These are phyloP conservation scores for Oxyteleia sp. DNA, from an alignment of 2,888 invertebrate genomes.

Conservation along the genomic window DNA sequence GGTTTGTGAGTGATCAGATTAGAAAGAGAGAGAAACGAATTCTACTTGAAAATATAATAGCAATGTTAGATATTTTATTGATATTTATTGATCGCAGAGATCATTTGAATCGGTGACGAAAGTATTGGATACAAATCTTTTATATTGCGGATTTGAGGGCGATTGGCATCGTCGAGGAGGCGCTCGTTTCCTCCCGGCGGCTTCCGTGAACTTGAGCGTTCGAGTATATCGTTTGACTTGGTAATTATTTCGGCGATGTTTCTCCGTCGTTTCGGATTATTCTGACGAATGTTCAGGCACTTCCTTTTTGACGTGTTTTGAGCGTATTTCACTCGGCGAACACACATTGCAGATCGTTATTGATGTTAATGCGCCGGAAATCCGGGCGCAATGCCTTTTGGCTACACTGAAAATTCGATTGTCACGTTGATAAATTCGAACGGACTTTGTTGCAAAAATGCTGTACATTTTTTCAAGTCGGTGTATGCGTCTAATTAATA, in stretches of 20 bases:
- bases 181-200: background rate
- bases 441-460: no score
- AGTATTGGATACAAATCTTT: constrained; percentile 25
- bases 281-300: constrained; percentile 39
- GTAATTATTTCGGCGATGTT: constrained; percentile 41
- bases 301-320: constrained; percentile 62
- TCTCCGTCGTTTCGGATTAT: constrained; percentile 33
- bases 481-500: no score
- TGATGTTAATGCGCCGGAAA: background rate
- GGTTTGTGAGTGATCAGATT: no score
- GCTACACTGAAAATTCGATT: constrained; percentile 12
- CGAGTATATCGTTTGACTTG: constrained; percentile 41
- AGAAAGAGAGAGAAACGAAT: constrained; percentile 80
- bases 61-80: constrained; percentile 87
- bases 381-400: background rate
- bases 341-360: background rate
- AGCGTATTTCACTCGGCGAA: background rate
- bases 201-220: constrained; percentile 38
- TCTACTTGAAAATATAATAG: constrained; percentile 84
- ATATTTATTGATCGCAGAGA: constrained; percentile 83
- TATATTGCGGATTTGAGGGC: constrained; percentile 12
- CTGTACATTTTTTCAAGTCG: background rate
- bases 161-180: background rate
- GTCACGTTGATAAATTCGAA: constrained; percentile 1
- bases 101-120: constrained; percentile 55